Conservation (phyloP, 2,888 invertebrate genomes). For the Notodonta dromedarius region DNA sequence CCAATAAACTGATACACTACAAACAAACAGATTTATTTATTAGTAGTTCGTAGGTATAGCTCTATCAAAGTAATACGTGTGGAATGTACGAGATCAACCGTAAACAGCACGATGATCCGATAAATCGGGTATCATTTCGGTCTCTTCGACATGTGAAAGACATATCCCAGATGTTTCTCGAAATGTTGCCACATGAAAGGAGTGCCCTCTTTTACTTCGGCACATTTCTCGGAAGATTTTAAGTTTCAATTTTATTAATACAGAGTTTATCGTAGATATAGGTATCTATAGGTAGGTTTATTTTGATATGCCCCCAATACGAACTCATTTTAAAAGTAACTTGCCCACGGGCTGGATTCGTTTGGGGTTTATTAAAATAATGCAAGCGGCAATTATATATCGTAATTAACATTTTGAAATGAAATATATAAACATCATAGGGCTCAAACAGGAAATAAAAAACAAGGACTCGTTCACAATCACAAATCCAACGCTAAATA, state of each 20-base stretch:
- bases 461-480: not conserved
- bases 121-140: slow-evolving; percentile 61
- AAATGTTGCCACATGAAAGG: slow-evolving; percentile 67
- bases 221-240: slow-evolving; percentile 49
- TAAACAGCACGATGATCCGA: slow-evolving; percentile 60
- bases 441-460: not conserved
- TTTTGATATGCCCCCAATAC: not conserved
- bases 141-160: slow-evolving; percentile 64
- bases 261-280: slow-evolving; percentile 23
- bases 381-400: not conserved
- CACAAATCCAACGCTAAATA: not conserved
- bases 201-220: slow-evolving; percentile 43
- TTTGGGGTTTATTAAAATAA: too few relatives aligned
- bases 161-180: slow-evolving; percentile 64
- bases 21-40: not conserved
- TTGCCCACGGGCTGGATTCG: too few relatives aligned
- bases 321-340: not conserved
- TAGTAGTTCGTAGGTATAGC: not conserved
- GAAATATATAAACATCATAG: not conserved
- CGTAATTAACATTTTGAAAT: not conserved
- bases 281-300: not conserved
- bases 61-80: slow-evolving; percentile 10
- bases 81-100: slow-evolving; percentile 45
- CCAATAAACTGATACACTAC: not conserved
- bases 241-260: slow-evolving; percentile 41